Base-by-base conservation (phyloP, 2,888 invertebrate genomes). In the Drosophila paranaensis region DNA sequence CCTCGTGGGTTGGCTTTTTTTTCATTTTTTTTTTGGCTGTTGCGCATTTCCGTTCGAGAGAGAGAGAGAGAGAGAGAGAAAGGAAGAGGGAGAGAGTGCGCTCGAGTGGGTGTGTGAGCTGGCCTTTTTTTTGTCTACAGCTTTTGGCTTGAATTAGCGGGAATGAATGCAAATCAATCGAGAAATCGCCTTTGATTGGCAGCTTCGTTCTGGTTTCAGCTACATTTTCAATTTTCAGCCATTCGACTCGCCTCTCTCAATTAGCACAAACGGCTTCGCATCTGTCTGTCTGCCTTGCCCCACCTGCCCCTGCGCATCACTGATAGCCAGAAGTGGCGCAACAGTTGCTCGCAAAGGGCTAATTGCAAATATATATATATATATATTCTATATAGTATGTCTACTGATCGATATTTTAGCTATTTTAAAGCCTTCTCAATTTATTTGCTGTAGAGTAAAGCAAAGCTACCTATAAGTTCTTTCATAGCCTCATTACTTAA, bases 1-100 rank as follows among this genome's bases (percentile, higher is more conserved):
- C 83, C 64, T 74, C 81, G 84, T 81, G 81, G 81, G 81, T 45
- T 69, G 66, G 37, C 9, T n/a, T 27, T 37, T 68, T 48, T 53
- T 30, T 10, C 35, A 0, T 45, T 40, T 42, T 58, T 61, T 51
- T 67, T 67, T 61, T 62, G 58, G 60, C 30, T 73, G 56, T 73
- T 72, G 65, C 53, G 58, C 84, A 81, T 82, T 82, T 87, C 81
- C 87, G 81, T 64, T 82, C 74, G 63, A 71, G 51, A 58, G 61
- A 45, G 53, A 11, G 27, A 5, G n/a, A 10, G n/a, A 11, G 20
- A 20, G 57, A 33, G 27, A 14, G 27, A 13, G 43, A 6, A 20
- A n/a, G 43, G 2, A 16, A 10, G 42, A 42, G n/a, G 0, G n/a
- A n/a, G 40, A 8, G 16, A 42, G 42, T 16, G 37, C 35, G 30